phyloP scores from a whole-genome alignment of 2,888 invertebrate species.

The Scaptodrosophila latifasciaeformis region DNA sequence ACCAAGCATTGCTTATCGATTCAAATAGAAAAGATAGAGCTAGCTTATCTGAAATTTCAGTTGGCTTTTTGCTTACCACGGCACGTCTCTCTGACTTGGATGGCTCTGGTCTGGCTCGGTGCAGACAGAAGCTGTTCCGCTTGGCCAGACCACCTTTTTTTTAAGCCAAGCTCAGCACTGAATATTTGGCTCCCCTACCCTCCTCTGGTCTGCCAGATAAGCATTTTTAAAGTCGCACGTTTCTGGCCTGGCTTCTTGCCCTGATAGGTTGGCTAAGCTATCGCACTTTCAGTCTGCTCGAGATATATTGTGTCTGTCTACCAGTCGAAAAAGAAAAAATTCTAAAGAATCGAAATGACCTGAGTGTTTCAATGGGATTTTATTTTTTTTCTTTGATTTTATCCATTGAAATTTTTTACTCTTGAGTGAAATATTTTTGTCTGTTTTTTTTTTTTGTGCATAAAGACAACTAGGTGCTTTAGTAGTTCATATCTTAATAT shows the following conservation, averaged over 20 bases:
- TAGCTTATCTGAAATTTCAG: constrained; percentile 16
- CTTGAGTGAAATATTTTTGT: background rate
- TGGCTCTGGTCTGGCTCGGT: background rate
- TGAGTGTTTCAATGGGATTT: too few relatives aligned
- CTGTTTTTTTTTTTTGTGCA: constrained; percentile 36
- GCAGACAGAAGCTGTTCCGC: background rate
- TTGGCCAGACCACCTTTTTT: background rate
- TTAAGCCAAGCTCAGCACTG: background rate
- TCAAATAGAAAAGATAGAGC: constrained; percentile 19
- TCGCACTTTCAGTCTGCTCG: too few relatives aligned
- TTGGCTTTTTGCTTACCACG: background rate
- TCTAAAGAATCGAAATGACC: too few relatives aligned
- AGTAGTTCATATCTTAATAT: constrained; percentile 1
- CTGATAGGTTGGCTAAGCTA: too few relatives aligned
- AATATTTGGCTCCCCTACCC: too few relatives aligned
- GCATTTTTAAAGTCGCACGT: constrained; percentile 2
- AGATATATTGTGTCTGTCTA: too few relatives aligned
- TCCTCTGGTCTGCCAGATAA: constrained; percentile 6
- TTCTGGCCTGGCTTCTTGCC: background rate
- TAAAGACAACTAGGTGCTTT: constrained; percentile 48
- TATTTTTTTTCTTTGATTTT: too few relatives aligned
- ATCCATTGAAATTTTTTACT: background rate
- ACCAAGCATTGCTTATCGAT: constrained; percentile 12
- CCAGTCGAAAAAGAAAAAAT: too few relatives aligned
- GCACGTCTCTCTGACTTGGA: constrained; percentile 17